Percentiles rank a stretch among this genome's conserved stretches.
Conservation (phyloP, 2,113 vertebrate genomes). For the Thamnophis sirtalis region DNA sequence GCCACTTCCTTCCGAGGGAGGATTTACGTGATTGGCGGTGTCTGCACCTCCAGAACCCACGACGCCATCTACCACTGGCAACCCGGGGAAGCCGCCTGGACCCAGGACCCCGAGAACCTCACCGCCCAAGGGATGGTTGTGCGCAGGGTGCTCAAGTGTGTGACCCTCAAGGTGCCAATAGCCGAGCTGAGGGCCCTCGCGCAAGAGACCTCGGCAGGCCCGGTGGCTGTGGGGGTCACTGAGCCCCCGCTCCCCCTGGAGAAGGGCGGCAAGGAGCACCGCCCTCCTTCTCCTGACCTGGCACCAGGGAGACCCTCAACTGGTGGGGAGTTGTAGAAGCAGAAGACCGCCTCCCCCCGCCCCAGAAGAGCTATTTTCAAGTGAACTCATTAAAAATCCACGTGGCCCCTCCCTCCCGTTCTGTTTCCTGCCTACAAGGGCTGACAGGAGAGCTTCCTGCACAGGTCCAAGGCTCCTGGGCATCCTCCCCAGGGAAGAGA, state of each 20-base stretch:
- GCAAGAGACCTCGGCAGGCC: neutral
- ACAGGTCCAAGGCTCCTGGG: neutral
- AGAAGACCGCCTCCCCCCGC: too few species aligned
- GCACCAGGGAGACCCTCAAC: too few species aligned
- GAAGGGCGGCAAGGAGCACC: neutral
- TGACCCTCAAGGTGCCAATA: neutral
- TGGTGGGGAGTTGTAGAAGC: too few species aligned
- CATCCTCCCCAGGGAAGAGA: too few species aligned
- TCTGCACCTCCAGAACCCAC: neutral
- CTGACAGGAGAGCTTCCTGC: neutral
- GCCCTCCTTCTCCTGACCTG: neutral
- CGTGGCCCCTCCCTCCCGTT: neutral
- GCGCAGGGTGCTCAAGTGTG: conserved; percentile 10
- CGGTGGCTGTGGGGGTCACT: neutral
- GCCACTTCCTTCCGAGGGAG: neutral
- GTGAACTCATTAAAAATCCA: neutral
- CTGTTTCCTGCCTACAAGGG: neutral
- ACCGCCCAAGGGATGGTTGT: neutral
- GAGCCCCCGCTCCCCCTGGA: neutral
- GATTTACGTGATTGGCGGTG: conserved; percentile 3
- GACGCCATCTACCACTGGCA: conserved; percentile 23
- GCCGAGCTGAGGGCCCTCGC: neutral
- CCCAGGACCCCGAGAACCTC: neutral
- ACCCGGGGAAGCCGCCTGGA: neutral
- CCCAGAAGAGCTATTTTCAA: neutral